Percentiles rank a stretch among this genome's conserved stretches.
Evolutionary conservation across 2,113 vertebrate species (phyloP).

Genomic region (Sturnus vulgaris): DNA sequence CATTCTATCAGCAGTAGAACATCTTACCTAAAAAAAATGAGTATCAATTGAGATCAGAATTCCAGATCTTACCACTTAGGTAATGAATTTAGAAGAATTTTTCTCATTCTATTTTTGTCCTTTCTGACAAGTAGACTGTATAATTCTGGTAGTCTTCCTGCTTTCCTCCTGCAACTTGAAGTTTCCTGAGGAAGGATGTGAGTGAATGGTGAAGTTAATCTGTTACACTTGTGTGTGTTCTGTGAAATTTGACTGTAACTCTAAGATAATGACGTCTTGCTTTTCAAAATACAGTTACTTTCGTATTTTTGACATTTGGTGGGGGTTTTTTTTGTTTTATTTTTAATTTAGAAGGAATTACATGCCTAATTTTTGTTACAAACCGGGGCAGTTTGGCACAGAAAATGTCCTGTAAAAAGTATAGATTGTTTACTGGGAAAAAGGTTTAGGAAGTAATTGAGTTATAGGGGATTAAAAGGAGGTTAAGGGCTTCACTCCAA

Average conservation of each 20-base stretch:
- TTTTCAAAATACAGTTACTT: neutral
- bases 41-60: neutral
- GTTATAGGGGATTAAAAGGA: neutral
- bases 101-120: neutral
- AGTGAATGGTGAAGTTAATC: neutral
- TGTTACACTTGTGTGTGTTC: neutral
- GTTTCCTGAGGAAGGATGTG: neutral
- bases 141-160: neutral
- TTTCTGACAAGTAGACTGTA: neutral
- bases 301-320: neutral
- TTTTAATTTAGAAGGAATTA: neutral
- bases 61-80: neutral
- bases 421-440: neutral
- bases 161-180: neutral
- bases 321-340: neutral
- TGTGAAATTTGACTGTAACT: neutral
- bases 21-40: neutral
- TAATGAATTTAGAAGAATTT: neutral
- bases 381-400: neutral
- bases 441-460: neutral
- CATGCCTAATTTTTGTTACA: neutral
- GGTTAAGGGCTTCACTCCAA: neutral
- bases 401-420: neutral
- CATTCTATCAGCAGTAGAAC: neutral
- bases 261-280: neutral